Percentiles rank a stretch among this genome's conserved stretches.
Evolutionary conservation across 2,113 vertebrate species (phyloP).

Genomic region (Neogobius melanostomus): DNA sequence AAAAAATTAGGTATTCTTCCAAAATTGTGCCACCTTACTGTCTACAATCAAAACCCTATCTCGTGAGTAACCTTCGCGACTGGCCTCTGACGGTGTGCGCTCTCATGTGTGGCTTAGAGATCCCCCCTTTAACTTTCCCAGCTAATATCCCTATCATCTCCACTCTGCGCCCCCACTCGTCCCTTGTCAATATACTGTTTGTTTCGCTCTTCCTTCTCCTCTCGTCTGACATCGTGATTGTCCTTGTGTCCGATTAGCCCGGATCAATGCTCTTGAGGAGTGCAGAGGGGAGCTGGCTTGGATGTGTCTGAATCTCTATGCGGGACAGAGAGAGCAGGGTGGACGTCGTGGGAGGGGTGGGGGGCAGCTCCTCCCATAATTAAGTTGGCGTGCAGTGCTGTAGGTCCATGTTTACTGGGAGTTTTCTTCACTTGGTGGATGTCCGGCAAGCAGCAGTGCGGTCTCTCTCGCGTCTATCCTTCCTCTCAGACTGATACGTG

Average conservation of each 20-base stretch:
- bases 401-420: constrained; percentile 78
- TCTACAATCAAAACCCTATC: not conserved
- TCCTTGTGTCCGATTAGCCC: constrained; percentile 73
- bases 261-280: constrained; percentile 67
- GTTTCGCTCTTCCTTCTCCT: not conserved
- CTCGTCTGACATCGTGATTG: constrained; percentile 69
- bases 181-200: constrained; percentile 24
- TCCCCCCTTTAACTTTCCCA: not conserved
- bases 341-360: constrained; percentile 49
- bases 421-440: constrained; percentile 76
- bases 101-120: not conserved
- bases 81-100: not conserved
- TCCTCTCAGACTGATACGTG: constrained; percentile 55
- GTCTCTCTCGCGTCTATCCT: constrained; percentile 49
- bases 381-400: constrained; percentile 75
- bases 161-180: constrained; percentile 12
- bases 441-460: constrained; percentile 27
- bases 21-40: no score
- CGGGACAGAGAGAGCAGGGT: constrained; percentile 19
- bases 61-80: not conserved
- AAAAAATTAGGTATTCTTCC: not conserved
- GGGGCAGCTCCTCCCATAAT: constrained; percentile 77
- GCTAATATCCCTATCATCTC: constrained; percentile 9
- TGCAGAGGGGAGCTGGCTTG: constrained; percentile 16
- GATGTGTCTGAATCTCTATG: constrained; percentile 55